phyloP scores from a whole-genome alignment of 2,797 vertebrate genomes.

The Megalops cyprinoides region DNA sequence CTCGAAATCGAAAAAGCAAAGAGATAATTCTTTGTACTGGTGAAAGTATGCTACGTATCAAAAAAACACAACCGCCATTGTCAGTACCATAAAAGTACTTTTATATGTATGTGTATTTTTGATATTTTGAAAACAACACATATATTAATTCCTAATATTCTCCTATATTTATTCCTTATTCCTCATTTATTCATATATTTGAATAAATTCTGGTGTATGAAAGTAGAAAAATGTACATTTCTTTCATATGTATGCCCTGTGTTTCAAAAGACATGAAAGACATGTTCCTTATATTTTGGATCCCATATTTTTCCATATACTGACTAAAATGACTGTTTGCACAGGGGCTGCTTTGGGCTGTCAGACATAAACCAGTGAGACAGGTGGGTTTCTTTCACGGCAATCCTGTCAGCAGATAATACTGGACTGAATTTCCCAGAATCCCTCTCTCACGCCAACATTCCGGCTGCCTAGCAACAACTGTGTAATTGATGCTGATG shows the following conservation, averaged over 20 bases:
- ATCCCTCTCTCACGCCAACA: background rate
- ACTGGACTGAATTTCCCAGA: background rate
- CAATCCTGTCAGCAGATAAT: background rate
- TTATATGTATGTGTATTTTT: too few relatives aligned
- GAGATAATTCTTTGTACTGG: background rate
- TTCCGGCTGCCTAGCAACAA: background rate
- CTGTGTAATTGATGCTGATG: background rate
- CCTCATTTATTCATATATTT: too few relatives aligned
- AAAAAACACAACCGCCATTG: too few relatives aligned
- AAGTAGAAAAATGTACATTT: too few relatives aligned
- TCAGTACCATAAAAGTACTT: too few relatives aligned
- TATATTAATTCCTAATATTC: too few relatives aligned
- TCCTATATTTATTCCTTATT: too few relatives aligned
- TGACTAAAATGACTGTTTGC: background rate
- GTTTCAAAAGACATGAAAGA: background rate
- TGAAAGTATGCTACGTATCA: background rate
- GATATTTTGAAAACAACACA: too few relatives aligned
- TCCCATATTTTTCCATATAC: conserved; percentile 9
- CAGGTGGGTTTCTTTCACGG: background rate
- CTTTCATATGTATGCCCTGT: background rate
- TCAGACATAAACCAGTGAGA: background rate
- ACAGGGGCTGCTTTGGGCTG: background rate
- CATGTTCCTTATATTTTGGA: background rate
- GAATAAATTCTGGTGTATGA: too few relatives aligned
- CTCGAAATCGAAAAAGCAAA: background rate